Base-by-base conservation (phyloP, 2,113 vertebrate species). In the Coturnix japonica region DNA sequence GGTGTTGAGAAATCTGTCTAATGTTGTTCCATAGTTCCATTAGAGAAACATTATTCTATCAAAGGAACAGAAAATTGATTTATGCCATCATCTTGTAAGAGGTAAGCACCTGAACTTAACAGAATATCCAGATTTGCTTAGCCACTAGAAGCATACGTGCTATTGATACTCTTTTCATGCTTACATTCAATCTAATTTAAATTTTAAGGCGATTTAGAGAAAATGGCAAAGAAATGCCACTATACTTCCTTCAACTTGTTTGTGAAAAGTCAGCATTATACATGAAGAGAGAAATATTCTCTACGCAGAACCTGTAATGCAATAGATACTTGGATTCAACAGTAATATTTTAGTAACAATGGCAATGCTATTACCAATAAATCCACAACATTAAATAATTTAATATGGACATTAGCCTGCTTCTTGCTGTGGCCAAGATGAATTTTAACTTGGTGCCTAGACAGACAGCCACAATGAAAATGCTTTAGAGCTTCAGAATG, bases 41-140 rank as follows among this genome's bases (percentile, higher is more conserved):
- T 87, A 90, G 83, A 63, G 53, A 90, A 54, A 86, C 53, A 66
- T 69, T 81, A 84, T 6, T 13, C 4, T 72, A 86, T 81, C 85
- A 88, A 69, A 92, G 85, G 69, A 91, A 59, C 82, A 63, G 70
- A 63, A 78, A 78, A 89, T 47, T 71, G 67, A 74, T 47, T 83
- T 72, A 44, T 31, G 51, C 53, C 44, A 80, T 89, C 75, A 60
- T 74, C 61, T 41, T 61, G 18, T 39, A 79, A 85, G 49, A 79
- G 66, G 66, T 46, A 4, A 74, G 59, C 54, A 82, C 74, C 78
- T 82, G 56, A 75, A 82, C 26, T 14, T 57, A 61, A 67, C 3
- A 1, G 33, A 89, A 67, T 22, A 76, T 43, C 13, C 60, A 73
- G 33, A 53, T 65, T 37, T 89, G 51, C 75, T 91, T 78, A 65